phyloP scores from a whole-genome alignment of 1,140 invertebrate species.

The Centruroides vittatus region DNA sequence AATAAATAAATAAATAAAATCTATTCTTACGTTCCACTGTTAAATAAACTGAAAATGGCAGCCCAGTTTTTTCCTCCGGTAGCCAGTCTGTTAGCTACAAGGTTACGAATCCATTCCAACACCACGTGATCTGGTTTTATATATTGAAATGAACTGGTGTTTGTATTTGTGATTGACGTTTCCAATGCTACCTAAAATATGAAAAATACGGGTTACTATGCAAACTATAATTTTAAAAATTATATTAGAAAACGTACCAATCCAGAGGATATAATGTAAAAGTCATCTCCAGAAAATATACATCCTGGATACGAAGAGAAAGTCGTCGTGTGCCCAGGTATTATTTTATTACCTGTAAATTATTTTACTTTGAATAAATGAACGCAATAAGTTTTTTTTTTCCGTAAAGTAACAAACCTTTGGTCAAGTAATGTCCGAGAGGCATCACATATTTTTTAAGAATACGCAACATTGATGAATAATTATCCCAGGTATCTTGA shows the following conservation, averaged over 20 bases:
- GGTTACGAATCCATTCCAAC: conserved; percentile 59
- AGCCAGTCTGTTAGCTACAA: conserved; percentile 71
- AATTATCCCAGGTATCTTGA: conserved; percentile 57
- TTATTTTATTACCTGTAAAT: conserved; percentile 18
- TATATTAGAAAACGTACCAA: conserved; percentile 31
- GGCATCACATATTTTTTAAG: conserved; percentile 56
- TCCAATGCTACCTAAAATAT: conserved; percentile 36
- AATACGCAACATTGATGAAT: conserved; percentile 70
- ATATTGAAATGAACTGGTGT: conserved; percentile 41
- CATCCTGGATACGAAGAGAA: conserved; percentile 82
- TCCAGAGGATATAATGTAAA: conserved; percentile 52
- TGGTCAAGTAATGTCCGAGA: too few relatives aligned
- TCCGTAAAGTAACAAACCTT: too few relatives aligned
- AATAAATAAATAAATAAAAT: too few relatives aligned
- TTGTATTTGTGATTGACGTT: conserved; percentile 58
- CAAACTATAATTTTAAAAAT: not conserved
- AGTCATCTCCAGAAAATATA: conserved; percentile 75
- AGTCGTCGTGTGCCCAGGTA: conserved; percentile 50
- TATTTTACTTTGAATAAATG: too few relatives aligned
- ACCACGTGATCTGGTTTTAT: conserved; percentile 44
- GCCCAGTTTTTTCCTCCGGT: conserved; percentile 55
- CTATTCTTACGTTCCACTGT: conserved; percentile 51
- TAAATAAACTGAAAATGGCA: conserved; percentile 38
- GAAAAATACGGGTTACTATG: not conserved
- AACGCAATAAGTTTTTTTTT: too few relatives aligned